These are phyloP conservation scores for Stenodema calcarata DNA, from an alignment of 2,888 invertebrate genomes.

Conservation along the genomic window DNA sequence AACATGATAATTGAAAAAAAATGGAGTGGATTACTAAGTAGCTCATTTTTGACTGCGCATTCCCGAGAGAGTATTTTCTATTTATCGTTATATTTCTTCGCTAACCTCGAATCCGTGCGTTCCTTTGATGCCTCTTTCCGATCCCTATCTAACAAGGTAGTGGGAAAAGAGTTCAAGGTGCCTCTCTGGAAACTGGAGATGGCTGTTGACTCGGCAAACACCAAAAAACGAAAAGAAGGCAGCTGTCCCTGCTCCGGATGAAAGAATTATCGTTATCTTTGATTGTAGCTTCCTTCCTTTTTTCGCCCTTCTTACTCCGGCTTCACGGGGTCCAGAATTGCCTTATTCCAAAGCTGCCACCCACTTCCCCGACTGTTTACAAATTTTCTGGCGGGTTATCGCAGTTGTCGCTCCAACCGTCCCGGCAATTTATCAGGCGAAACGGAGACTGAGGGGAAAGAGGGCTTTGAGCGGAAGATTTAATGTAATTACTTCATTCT, in stretches of 20 bases:
- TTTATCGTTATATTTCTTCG: neutral
- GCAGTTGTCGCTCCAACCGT: constrained; percentile 49
- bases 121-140: neutral
- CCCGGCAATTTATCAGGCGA: constrained; percentile 51
- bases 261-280: constrained; percentile 52
- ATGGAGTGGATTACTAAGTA: too few species aligned
- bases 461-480: constrained; percentile 41
- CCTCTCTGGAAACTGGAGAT: constrained; percentile 27
- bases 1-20: too few species aligned
- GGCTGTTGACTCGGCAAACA: constrained; percentile 35
- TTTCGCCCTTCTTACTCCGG: neutral
- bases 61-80: neutral
- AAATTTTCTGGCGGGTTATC: constrained; percentile 51
- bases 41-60: too few species aligned
- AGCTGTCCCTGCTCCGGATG: constrained; percentile 41
- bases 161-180: neutral
- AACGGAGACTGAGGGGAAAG: neutral
- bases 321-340: constrained; percentile 35
- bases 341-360: constrained; percentile 35
- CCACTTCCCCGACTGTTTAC: constrained; percentile 31
- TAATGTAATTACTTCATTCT: constrained; percentile 53
- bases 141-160: neutral
- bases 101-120: neutral
- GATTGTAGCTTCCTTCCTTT: constrained; percentile 47
- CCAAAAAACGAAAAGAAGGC: constrained; percentile 20